These are phyloP conservation scores for Leptoclinus maculatus DNA, from an alignment of 2,797 vertebrate species.

Conservation along the genomic window DNA sequence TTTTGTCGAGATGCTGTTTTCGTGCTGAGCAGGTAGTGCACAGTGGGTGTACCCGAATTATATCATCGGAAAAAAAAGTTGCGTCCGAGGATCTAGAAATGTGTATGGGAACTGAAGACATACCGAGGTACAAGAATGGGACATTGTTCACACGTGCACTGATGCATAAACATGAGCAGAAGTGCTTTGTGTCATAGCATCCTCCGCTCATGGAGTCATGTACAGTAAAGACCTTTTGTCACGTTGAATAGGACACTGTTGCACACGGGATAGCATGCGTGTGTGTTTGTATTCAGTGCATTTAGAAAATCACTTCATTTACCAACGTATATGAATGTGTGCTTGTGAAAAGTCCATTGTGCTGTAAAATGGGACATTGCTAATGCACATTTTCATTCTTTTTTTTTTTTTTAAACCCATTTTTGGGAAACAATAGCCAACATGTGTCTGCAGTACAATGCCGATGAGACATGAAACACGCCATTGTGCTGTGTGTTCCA, in stretches of 20 bases:
- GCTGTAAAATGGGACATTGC: conserved; percentile 22
- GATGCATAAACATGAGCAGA: conserved; percentile 48
- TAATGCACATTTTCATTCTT: background rate
- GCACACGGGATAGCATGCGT: background rate
- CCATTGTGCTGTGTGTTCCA: conserved; percentile 51
- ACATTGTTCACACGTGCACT: conserved; percentile 6
- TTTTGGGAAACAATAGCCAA: conserved; percentile 20
- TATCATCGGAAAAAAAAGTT: background rate
- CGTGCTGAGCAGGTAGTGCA: background rate
- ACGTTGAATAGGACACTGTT: conserved; percentile 32
- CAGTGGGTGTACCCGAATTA: background rate
- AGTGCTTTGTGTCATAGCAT: conserved; percentile 8
- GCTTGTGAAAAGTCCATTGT: conserved; percentile 38
- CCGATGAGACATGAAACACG: conserved; percentile 42
- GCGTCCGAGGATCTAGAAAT: background rate
- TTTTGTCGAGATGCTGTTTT: background rate
- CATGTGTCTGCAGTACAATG: conserved; percentile 24
- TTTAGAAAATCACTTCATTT: conserved; percentile 14
- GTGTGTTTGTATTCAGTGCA: background rate
- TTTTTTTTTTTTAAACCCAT: background rate
- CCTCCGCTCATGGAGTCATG: conserved; percentile 28
- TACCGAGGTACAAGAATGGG: conserved; percentile 7
- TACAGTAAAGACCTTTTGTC: conserved; percentile 47
- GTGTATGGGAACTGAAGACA: background rate
- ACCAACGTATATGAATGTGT: background rate